These are phyloP conservation scores for Spilogale gracilis DNA, from an alignment of 2,113 vertebrate genomes.

Conservation along the genomic window DNA sequence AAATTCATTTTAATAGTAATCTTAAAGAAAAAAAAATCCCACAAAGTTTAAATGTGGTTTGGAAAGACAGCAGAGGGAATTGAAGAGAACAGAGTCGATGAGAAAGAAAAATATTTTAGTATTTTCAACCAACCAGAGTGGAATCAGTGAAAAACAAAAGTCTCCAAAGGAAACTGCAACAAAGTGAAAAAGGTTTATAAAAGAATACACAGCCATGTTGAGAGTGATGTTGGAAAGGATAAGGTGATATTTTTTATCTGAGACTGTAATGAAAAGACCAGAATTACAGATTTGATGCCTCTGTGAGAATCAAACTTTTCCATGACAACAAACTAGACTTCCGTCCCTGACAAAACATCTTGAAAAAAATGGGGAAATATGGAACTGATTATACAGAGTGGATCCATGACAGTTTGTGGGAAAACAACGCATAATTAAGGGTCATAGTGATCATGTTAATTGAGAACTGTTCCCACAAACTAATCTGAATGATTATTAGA, in stretches of 20 bases:
- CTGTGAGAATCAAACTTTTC: conserved; percentile 64
- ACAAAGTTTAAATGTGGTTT: conserved; percentile 66
- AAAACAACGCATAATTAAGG: neutral
- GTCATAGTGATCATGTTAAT: neutral
- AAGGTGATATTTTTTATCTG: conserved; percentile 63
- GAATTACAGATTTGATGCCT: conserved; percentile 62
- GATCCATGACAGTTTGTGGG: neutral
- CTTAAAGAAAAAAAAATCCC: conserved; percentile 1
- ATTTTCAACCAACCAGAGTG: conserved; percentile 65
- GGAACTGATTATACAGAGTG: neutral
- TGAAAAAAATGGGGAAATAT: conserved; percentile 39
- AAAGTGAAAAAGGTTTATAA: conserved; percentile 70
- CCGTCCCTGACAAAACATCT: neutral
- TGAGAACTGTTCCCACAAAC: neutral
- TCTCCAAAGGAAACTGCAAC: conserved; percentile 75
- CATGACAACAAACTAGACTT: conserved; percentile 43
- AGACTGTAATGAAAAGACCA: conserved; percentile 66
- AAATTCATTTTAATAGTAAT: conserved; percentile 69
- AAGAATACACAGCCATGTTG: conserved; percentile 71
- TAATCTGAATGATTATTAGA: neutral
- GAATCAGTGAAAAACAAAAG: conserved; percentile 71
- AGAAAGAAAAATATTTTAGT: conserved; percentile 78
- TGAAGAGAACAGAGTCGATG: conserved; percentile 74
- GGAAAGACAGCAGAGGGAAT: conserved; percentile 72
- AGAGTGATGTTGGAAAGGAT: conserved; percentile 60